Conservation (phyloP, 1,140 invertebrate species). For the Monomorium pharaonis region DNA sequence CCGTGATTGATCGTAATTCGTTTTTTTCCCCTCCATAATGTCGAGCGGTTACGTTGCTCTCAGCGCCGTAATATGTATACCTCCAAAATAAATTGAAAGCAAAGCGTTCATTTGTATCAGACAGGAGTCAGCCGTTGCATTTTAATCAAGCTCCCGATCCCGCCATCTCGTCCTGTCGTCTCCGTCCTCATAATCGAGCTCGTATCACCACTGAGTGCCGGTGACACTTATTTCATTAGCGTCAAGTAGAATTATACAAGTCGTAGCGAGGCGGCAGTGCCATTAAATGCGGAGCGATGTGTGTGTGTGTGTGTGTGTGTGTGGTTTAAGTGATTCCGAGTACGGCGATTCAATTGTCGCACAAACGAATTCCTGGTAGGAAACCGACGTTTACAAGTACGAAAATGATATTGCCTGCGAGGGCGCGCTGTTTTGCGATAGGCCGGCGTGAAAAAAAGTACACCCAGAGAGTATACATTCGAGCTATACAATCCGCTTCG, state of each 20-base stretch:
- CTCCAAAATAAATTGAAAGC: slow-evolving; percentile 56
- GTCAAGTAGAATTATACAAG: slow-evolving; percentile 71
- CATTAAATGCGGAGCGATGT: slow-evolving; percentile 18
- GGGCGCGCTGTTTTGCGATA: background rate
- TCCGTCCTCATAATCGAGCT: slow-evolving; percentile 63
- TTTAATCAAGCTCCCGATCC: slow-evolving; percentile 62
- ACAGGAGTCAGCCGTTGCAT: slow-evolving; percentile 38
- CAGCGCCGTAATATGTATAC: slow-evolving; percentile 1
- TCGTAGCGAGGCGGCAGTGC: slow-evolving; percentile 48
- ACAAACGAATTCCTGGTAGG: slow-evolving; percentile 63
- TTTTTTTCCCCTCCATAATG: background rate
- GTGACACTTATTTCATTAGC: slow-evolving; percentile 72
- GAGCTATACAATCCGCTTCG: background rate
- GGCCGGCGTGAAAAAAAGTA: background rate
- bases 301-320: slow-evolving; percentile 43
- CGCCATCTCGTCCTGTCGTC: slow-evolving; percentile 41
- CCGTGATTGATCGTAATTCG: background rate
- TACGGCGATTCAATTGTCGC: slow-evolving; percentile 68
- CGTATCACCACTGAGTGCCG: slow-evolving; percentile 56
- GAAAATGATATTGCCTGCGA: background rate
- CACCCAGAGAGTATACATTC: background rate
- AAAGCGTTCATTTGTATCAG: slow-evolving; percentile 27
- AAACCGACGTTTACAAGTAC: slow-evolving; percentile 31
- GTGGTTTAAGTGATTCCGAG: slow-evolving; percentile 66
- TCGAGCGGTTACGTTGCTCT: background rate